These are phyloP conservation scores for Ormyrus labotus DNA, from an alignment of 2,888 invertebrate genomes.

Conservation along the genomic window DNA sequence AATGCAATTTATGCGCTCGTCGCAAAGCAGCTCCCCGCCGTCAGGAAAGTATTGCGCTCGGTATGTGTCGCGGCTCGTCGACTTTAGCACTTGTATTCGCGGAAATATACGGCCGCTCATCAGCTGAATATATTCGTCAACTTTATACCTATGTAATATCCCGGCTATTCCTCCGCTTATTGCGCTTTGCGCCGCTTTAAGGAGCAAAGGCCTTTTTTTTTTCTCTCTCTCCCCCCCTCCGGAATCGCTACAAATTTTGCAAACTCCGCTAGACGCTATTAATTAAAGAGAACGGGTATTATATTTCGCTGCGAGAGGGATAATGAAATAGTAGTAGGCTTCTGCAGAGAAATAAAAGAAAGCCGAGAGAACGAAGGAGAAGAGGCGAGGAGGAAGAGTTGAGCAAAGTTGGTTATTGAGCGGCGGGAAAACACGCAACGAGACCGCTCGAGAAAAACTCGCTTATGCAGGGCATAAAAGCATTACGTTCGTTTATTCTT, in stretches of 20 bases:
- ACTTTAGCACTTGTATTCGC: neutral
- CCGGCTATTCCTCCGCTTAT: too few relatives aligned
- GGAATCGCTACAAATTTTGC: too few relatives aligned
- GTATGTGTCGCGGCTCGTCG: neutral
- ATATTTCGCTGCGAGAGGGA: neutral
- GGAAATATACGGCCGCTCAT: neutral
- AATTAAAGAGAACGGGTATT: too few relatives aligned
- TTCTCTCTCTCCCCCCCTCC: too few relatives aligned
- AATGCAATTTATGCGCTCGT: slow-evolving; percentile 21
- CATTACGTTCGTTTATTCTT: slow-evolving; percentile 47
- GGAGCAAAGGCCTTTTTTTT: too few relatives aligned
- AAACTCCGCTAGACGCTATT: too few relatives aligned
- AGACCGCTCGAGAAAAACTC: slow-evolving; percentile 42
- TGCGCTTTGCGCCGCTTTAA: too few relatives aligned
- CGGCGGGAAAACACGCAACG: slow-evolving; percentile 47
- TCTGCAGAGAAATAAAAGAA: slow-evolving; percentile 15
- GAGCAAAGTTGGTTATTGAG: slow-evolving; percentile 52
- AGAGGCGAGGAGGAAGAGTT: slow-evolving; percentile 24
- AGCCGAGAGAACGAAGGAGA: neutral
- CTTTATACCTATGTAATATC: neutral
- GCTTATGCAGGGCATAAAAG: slow-evolving; percentile 48
- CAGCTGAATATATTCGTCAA: slow-evolving; percentile 8
- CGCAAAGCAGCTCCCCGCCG: too few relatives aligned
- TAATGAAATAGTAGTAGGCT: too few relatives aligned
- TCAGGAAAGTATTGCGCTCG: neutral